phyloP scores from a whole-genome alignment of 2,113 vertebrate genomes.

The Chaenocephalus aceratus region DNA sequence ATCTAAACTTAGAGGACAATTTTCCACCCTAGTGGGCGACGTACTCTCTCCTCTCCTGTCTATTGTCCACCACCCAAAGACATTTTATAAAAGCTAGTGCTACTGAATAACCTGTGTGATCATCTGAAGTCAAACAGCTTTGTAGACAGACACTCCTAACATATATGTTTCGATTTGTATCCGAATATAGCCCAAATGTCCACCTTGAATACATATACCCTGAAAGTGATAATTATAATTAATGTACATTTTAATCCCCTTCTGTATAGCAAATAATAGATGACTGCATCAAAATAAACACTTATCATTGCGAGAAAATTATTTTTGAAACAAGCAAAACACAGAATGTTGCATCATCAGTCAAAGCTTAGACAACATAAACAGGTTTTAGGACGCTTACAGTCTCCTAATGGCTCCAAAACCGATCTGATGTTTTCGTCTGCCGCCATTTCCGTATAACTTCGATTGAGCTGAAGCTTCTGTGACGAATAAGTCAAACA shows the following conservation, averaged over 20 bases:
- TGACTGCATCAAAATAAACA: background rate
- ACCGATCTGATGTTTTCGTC: background rate
- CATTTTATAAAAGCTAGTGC: slow-evolving; percentile 1
- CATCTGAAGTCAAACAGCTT: slow-evolving; percentile 29
- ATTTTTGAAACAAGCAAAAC: background rate
- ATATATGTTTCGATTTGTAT: background rate
- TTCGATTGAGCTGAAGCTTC: background rate
- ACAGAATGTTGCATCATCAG: slow-evolving; percentile 6
- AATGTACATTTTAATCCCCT: background rate
- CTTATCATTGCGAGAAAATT: background rate
- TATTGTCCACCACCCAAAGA: slow-evolving; percentile 14
- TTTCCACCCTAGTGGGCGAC: slow-evolving; percentile 13
- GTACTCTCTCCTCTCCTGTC: slow-evolving; percentile 5
- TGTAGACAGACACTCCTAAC: background rate
- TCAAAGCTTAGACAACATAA: slow-evolving; percentile 14
- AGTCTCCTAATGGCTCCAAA: background rate
- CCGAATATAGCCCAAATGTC: background rate
- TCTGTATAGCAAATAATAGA: background rate
- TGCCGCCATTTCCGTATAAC: background rate
- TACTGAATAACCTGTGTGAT: slow-evolving; percentile 14
- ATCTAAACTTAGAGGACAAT: slow-evolving; percentile 28
- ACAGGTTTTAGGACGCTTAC: background rate
- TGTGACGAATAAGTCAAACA: background rate
- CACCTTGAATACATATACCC: slow-evolving; percentile 5
- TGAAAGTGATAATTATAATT: background rate